Conservation (phyloP, 2,113 vertebrate genomes). For the Tyrannus savana region DNA sequence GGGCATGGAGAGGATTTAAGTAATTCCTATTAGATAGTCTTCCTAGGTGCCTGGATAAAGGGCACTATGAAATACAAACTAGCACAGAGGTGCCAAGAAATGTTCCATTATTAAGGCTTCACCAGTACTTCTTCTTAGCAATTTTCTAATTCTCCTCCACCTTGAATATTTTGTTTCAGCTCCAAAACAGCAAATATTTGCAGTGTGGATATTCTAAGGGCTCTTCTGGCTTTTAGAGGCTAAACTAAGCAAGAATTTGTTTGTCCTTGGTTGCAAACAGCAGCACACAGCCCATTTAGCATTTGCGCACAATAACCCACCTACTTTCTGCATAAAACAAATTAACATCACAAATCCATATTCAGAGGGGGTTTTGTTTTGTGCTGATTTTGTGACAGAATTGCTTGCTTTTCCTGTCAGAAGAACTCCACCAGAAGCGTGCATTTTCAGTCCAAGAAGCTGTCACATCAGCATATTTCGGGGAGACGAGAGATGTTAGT, state of each 20-base stretch:
- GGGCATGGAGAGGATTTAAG: not conserved
- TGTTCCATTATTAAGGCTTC: not conserved
- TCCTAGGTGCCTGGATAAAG: not conserved
- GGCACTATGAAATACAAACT: not conserved
- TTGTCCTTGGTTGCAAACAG: not conserved
- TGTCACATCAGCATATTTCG: constrained; percentile 15
- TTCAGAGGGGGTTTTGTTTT: not conserved
- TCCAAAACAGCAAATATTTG: not conserved
- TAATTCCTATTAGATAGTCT: not conserved
- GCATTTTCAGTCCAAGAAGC: constrained; percentile 2
- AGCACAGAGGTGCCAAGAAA: not conserved
- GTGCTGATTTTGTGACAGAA: not conserved
- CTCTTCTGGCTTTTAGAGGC: not conserved
- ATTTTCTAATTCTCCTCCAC: not conserved
- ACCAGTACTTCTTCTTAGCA: not conserved
- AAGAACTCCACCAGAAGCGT: not conserved
- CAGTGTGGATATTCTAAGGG: not conserved
- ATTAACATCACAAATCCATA: not conserved
- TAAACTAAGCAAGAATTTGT: not conserved
- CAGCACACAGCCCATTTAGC: not conserved
- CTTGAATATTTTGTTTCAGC: not conserved
- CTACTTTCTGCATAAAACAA: not conserved
- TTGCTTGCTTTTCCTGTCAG: not conserved
- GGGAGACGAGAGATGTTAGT: not conserved
- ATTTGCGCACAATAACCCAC: not conserved